Evolutionary conservation across 2,888 invertebrate genomes (phyloP), one percentile per base, ranked within the genome.

Genomic region (Dynastes hyllus): DNA sequence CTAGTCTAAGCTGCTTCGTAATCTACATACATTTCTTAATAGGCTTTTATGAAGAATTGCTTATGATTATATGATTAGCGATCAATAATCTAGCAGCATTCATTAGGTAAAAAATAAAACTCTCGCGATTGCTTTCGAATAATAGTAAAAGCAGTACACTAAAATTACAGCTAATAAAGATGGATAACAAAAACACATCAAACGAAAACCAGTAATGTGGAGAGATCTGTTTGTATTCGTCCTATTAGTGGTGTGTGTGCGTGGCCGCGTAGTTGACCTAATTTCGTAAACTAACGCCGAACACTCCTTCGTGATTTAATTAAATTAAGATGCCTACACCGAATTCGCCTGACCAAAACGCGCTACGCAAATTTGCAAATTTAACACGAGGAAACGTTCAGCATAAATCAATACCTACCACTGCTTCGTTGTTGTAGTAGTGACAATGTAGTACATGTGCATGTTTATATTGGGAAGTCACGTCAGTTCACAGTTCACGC

Each of bases 401-500:
- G 37, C 37, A 40, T 58, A 73, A 73, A 73, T 73, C 73, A 61
- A 69, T 77, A 58, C 4, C 13, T 69, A 58, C 4, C 27, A 32
- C 67, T 16, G 16, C 16, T 51, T 9, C 22, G 40, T 37, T 4
- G 69, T 69, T 51, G 69, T 50, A 50, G 69, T 55, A 61, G 61
- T 29, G 9, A 32, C 76, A 63, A 16, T 65, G 61, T 45, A 13
- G 40, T 67, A 77, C 53, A 67, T 55, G 58, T 67, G 58, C 73
- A 45, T 77, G 79, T 83, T 84, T 81, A 80, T 83, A 82, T 82
- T 82, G 80, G 80, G 80, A 81, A 81, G 80, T 81, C 83, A 83
- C 81, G 83, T 81, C 81, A 82, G 83, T 82, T 84, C 83, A 84
- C 82, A 81, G 84, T 83, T 84, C 83, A 82, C 81, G 83, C 81